Percentiles rank a stretch among this genome's conserved stretches.
Conservation (phyloP, 2,888 invertebrate genomes). For the Oxyscelio sp. region DNA sequence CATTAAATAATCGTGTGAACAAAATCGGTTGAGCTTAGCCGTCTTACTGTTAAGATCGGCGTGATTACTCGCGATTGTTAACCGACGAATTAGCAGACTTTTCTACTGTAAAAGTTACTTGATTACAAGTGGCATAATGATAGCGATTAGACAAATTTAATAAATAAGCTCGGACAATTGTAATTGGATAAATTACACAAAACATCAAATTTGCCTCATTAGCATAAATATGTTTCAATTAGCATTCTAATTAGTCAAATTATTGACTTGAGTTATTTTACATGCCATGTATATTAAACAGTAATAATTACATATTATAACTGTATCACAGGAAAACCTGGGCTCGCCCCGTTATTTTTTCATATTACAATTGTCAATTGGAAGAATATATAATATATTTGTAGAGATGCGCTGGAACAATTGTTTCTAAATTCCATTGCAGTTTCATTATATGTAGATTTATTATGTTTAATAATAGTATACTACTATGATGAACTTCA, state of each 20-base stretch:
- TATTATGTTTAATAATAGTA: no score
- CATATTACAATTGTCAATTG: no score
- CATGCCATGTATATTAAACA: constrained; percentile 47
- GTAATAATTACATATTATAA: constrained; percentile 43
- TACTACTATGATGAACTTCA: no score
- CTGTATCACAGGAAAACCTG: no score
- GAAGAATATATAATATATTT: no score
- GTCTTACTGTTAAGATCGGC: background rate
- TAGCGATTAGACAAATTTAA: constrained; percentile 31
- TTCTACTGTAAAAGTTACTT: background rate
- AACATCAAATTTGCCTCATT: constrained; percentile 44
- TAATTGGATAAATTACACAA: constrained; percentile 49
- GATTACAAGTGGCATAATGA: constrained; percentile 29
- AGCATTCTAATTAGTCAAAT: constrained; percentile 54
- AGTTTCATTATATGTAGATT: no score
- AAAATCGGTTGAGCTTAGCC: constrained; percentile 25
- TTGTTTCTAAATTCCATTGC: no score
- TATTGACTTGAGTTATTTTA: constrained; percentile 42
- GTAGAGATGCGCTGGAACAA: no score
- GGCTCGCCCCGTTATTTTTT: background rate
- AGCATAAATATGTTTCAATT: constrained; percentile 57
- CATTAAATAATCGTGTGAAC: no score
- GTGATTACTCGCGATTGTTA: background rate
- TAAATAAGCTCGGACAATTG: constrained; percentile 16
- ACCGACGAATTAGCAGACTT: background rate